Conservation (phyloP, 2,797 vertebrate genomes). For the Hydrolagus colliei region DNA sequence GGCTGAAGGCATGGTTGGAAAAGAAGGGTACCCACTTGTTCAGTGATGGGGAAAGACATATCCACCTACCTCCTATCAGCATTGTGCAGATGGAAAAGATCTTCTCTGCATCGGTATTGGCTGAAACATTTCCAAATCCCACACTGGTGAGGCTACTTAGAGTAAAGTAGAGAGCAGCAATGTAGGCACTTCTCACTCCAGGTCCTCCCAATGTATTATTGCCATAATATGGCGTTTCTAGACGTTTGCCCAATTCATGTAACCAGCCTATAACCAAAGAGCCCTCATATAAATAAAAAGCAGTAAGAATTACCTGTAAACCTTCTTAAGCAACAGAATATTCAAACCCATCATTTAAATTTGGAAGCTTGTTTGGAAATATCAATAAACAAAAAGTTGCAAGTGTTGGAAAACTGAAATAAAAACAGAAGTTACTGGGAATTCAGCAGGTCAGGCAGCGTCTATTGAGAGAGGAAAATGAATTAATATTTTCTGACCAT, state of each 20-base stretch:
- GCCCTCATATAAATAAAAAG: background rate
- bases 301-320: no score
- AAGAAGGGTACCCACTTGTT: no score
- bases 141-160: conserved; percentile 98
- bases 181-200: conserved; percentile 82
- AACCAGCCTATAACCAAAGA: conserved; percentile 74
- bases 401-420: no score
- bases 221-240: conserved; percentile 79
- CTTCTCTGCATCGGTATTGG: conserved; percentile 91
- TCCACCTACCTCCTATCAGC: conserved; percentile 80
- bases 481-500: no score
- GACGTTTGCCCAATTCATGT: conserved; percentile 85
- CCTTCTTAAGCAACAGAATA: no score
- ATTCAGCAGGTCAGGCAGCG: no score
- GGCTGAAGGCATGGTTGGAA: no score
- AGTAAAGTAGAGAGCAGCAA: conserved; percentile 92
- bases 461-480: no score
- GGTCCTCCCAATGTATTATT: conserved; percentile 71
- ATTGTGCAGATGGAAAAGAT: conserved; percentile 97
- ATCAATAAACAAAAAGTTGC: no score
- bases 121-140: conserved; percentile 92
- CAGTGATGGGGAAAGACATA: background rate
- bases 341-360: no score
- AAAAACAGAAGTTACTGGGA: no score
- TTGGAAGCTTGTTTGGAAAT: no score